These are phyloP conservation scores for Pipistrellus pipistrellus DNA, from an alignment of 2,797 vertebrate genomes.

Conservation along the genomic window DNA sequence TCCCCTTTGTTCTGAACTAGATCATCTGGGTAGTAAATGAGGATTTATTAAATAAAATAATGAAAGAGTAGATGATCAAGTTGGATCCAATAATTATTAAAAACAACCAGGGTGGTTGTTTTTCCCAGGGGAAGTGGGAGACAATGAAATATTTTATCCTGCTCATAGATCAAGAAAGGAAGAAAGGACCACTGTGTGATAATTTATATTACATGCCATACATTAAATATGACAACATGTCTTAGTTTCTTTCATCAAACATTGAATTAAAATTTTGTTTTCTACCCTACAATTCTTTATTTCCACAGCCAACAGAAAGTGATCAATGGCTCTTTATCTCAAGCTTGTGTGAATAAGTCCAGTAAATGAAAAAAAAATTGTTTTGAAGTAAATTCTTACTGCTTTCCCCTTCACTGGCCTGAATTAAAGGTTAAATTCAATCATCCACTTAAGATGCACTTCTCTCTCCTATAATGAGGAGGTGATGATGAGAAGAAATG, in stretches of 20 bases:
- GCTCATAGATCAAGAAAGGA: not conserved
- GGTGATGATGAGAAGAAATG: conserved; percentile 36
- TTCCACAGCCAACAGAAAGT: conserved; percentile 9
- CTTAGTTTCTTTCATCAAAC: not conserved
- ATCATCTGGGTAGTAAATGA: not conserved
- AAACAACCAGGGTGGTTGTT: not conserved
- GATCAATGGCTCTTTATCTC: not conserved
- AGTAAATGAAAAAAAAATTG: conserved; percentile 8
- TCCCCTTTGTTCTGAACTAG: not conserved
- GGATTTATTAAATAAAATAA: not conserved
- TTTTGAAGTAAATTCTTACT: conserved; percentile 42
- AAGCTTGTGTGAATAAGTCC: conserved; percentile 20
- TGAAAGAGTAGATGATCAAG: not conserved
- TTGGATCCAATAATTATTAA: not conserved
- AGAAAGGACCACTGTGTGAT: not conserved
- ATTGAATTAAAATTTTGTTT: conserved; percentile 29
- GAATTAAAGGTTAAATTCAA: conserved; percentile 55
- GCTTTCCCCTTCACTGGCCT: not conserved
- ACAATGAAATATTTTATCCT: not conserved
- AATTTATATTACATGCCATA: not conserved
- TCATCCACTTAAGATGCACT: not conserved
- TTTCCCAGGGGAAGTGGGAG: not conserved
- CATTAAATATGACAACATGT: not conserved
- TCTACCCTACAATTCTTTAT: not conserved
- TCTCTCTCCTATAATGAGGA: conserved; percentile 40